Base-by-base conservation (phyloP, 2,888 invertebrate species). In the Zygaena filipendulae region DNA sequence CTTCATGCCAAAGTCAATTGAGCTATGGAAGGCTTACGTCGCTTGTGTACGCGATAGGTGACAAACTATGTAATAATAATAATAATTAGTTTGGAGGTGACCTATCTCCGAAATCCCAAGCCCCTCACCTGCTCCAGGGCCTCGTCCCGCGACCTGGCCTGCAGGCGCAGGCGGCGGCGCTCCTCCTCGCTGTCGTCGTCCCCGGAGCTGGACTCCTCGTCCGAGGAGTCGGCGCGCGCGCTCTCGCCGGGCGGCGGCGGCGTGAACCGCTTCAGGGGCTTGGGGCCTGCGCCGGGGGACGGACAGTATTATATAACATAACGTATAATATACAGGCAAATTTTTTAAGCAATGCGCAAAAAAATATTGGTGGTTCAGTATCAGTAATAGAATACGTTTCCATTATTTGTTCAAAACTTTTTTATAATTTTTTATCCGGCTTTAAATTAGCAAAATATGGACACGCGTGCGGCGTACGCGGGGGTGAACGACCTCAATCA, bases 261-360 rank as follows among this genome's bases (percentile, higher is more conserved):
- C 1, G 95, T 95, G 67, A 95, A 95, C 33, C 92, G 81, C 62
- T 94, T 95, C 36, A 95, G 63, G 0, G 95, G 94, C 55, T 92
- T 92, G 0, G 88, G 91, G 7, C 90, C 85, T 81, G 49, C 1
- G n/a, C n/a, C n/a, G n/a, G n/a, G n/a, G n/a, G n/a, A n/a, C n/a
- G n/a, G n/a, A n/a, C n/a, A n/a, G n/a, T n/a, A n/a, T n/a, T n/a
- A n/a, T n/a, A n/a, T n/a, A n/a, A n/a, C n/a, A n/a, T n/a, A n/a
- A n/a, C n/a, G n/a, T n/a, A n/a, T n/a, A n/a, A n/a, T n/a, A n/a
- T n/a, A n/a, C n/a, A n/a, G n/a, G n/a, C n/a, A n/a, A n/a, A n/a
- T n/a, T n/a, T n/a, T n/a, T n/a, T n/a, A n/a, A n/a, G n/a, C n/a
- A n/a, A n/a, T n/a, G n/a, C n/a, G n/a, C n/a, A n/a, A n/a, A n/a